A percentile compares a stretch with the other conserved stretches of the same genome.
These are phyloP conservation scores for Stictocephala bisonia DNA, from an alignment of 2,888 invertebrate species.

Conservation along the genomic window DNA sequence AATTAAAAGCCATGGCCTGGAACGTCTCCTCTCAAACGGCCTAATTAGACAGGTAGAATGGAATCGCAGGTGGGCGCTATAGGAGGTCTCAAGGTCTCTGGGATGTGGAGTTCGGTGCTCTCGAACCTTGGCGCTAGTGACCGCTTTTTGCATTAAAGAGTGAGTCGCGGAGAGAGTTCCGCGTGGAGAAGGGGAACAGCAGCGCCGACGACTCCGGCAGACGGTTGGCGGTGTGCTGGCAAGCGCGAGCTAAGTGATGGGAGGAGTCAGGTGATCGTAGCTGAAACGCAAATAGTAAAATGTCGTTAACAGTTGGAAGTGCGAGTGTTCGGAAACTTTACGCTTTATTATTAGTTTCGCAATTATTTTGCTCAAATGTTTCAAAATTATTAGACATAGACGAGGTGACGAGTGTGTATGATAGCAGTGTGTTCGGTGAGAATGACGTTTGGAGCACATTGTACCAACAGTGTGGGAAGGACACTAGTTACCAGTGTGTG, in stretches of 20 bases:
- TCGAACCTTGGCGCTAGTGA: not conserved
- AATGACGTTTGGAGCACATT: conserved; percentile 76
- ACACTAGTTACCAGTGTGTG: conserved; percentile 78
- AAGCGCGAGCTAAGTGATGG: not conserved
- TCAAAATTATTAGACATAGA: conserved; percentile 26
- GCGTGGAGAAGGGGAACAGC: not conserved
- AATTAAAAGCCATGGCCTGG: no score
- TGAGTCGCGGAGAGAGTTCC: not conserved
- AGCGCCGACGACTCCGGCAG: not conserved
- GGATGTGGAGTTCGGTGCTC: no score
- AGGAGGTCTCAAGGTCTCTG: no score
- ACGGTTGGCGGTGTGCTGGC: not conserved
- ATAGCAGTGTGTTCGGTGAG: conserved; percentile 42
- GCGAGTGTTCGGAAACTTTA: no score
- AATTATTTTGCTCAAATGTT: not conserved
- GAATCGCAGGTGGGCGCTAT: no score
- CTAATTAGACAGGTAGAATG: no score
- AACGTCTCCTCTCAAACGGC: no score
- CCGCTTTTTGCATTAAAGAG: not conserved
- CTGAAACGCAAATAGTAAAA: no score
- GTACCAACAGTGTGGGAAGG: conserved; percentile 74
- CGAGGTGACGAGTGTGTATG: conserved; percentile 16
- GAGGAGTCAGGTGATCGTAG: no score
- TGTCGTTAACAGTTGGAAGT: no score
- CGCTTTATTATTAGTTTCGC: no score